Percentiles rank a stretch among this genome's conserved stretches.
phyloP scores from a whole-genome alignment of 2,888 invertebrate genomes.

The Calephelis perditalis region DNA sequence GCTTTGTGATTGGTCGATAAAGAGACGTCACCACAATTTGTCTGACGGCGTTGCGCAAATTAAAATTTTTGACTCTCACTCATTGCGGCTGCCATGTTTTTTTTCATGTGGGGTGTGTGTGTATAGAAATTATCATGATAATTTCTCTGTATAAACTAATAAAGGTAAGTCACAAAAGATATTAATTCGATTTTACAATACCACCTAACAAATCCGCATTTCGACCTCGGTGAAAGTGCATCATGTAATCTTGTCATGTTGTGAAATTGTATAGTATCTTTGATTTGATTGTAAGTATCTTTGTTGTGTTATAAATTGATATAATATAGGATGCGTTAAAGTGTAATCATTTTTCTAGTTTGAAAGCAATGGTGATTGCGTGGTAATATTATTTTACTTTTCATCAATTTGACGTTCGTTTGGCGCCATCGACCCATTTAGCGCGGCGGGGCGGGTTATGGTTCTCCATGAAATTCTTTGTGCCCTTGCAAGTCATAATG shows the following conservation, averaged over 20 bases:
- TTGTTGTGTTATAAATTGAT: slow-evolving; percentile 33
- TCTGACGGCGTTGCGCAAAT: slow-evolving; percentile 75
- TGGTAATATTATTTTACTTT: slow-evolving; percentile 25
- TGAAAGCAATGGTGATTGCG: slow-evolving; percentile 21
- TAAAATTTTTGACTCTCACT: slow-evolving; percentile 65
- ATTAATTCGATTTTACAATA: slow-evolving; percentile 37
- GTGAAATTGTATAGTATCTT: slow-evolving; percentile 67
- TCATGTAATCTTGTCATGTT: slow-evolving; percentile 73
- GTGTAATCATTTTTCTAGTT: slow-evolving; percentile 35
- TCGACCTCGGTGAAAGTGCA: slow-evolving; percentile 74
- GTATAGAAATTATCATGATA: slow-evolving; percentile 65
- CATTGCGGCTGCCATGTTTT: slow-evolving; percentile 85
- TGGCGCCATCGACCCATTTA: slow-evolving; percentile 78
- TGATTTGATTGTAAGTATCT: slow-evolving; percentile 42
- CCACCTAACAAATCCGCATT: slow-evolving; percentile 53
- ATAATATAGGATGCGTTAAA: slow-evolving; percentile 24
- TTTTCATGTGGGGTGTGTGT: slow-evolving; percentile 84
- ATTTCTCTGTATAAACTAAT: slow-evolving; percentile 64
- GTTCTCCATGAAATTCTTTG: slow-evolving; percentile 53
- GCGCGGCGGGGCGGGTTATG: slow-evolving; percentile 59
- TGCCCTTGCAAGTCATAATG: slow-evolving; percentile 50
- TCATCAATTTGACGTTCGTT: slow-evolving; percentile 53
- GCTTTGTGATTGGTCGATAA: slow-evolving; percentile 55
- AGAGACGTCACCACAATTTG: slow-evolving; percentile 60
- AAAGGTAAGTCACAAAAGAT: slow-evolving; percentile 59